Base-by-base conservation (phyloP, 2,797 vertebrate species). In the Phylloscopus collybita region DNA sequence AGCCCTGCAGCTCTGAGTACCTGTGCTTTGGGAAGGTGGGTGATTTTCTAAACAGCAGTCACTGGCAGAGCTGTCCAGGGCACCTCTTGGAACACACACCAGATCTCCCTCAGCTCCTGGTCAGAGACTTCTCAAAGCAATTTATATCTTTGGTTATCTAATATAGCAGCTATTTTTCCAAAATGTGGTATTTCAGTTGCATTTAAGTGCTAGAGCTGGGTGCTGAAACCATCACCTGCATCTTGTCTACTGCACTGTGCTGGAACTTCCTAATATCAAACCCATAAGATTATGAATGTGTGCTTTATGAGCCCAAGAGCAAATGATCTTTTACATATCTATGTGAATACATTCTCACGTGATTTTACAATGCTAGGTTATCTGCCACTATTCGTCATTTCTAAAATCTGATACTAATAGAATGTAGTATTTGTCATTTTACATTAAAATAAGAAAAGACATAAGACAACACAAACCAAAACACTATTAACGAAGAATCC, bases 361-460 rank as follows among this genome's bases (percentile, higher is more conserved):
- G 81, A 91, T 94, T 97, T 88, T 88, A 74, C 61, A 92, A 16
- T 73, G 81, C 88, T 91, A 76, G 69, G 65, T 66, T 94, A 87
- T 93, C 82, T 86, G 59, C 91, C 80, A 54, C 64, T 81, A 81
- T 78, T 74, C 51, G 88, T 83, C 78, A 70, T 84, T 96, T 92
- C 50, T 80, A 80, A 86, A 95, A 91, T 90, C 84, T 96, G 89
- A 90, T 95, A 47, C 65, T 94, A 95, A 95, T 62, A 86, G 56
- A 95, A 95, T 97, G 86, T 83, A 88, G 67, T 94, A 62, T 93
- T 96, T 95, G 64, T 79, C 51, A 0, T 84, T 95, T 92, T 86
- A 78, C 45, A 76, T 76, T 84, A 82, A 82, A 94, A 79, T 93
- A 96, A 92, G 82, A 92, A 79, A 73, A 94, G 94, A 79, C 65